Base-by-base conservation (phyloP, 1,140 invertebrate genomes). In the Acromyrmex heyeri region DNA sequence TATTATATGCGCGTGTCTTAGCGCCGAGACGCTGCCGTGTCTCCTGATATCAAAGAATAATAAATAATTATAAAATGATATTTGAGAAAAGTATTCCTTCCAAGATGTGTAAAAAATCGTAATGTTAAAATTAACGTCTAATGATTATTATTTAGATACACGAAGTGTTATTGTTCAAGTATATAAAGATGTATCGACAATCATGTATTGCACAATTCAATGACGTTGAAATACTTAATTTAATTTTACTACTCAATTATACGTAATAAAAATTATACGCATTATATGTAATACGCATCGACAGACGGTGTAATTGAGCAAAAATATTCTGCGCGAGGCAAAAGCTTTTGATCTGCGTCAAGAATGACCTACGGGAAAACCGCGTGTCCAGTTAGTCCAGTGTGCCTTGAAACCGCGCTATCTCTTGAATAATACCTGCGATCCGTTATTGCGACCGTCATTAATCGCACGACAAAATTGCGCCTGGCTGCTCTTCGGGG, bases 391-490 rank as follows among this genome's bases (percentile, higher is more conserved):
- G 24, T 24, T 1, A 24, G 24, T 0, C 86, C 90, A 70, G 87
- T 75, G 50, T 85, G 81, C 86, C 86, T 87, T 89, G 89, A 85
- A 87, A 88, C 86, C 83, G 81, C 83, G 77, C 87, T 87, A 86
- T 87, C 86, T 89, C 81, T 72, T 86, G 59, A 91, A 92, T 83
- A 92, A 92, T 88, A 88, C 27, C 75, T 62, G 70, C 79, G 87
- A 90, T 90, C 86, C 89, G 91, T 88, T 90, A 91, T 86, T 61
- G 83, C 62, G 73, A 83, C 86, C 86, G 77, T 88, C 88, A 91
- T 92, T 93, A 92, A 92, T 92, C 88, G 91, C 89, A 72, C 34
- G 86, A 89, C 65, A 85, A 86, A 75, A 53, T 65, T 69, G 72
- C 65, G 53, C 67, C 79, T 83, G 79, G 79, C 79, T 83, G 79